These are phyloP conservation scores for Atethmia centrago DNA, from an alignment of 2,888 invertebrate species.

Conservation along the genomic window DNA sequence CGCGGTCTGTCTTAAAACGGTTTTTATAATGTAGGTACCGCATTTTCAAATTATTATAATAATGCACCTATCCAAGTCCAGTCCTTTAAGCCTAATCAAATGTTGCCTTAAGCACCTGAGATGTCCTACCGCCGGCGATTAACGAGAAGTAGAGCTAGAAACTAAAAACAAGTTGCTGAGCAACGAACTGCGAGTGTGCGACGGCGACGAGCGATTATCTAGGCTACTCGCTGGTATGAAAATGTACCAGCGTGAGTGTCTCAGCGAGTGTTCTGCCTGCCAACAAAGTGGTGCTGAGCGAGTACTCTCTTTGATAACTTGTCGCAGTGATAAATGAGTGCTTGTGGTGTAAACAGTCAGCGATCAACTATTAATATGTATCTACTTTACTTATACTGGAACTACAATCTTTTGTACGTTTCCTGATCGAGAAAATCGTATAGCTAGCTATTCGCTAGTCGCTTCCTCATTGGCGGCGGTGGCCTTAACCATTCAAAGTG, in stretches of 20 bases:
- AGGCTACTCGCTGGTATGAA: not conserved
- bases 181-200: not conserved
- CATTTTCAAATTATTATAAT: not conserved
- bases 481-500: not conserved
- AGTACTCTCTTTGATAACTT: not conserved
- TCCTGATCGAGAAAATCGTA: not conserved
- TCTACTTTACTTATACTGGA: not conserved
- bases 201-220: not conserved
- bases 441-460: not conserved
- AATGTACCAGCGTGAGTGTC: not conserved
- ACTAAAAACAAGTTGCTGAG: not conserved
- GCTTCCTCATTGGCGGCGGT: not conserved
- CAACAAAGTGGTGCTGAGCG: not conserved
- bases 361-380: not conserved
- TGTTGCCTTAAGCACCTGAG: not conserved
- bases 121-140: not conserved
- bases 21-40: not conserved
- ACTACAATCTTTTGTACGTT: not conserved
- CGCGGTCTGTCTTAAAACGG: no score
- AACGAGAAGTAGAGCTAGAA: not conserved
- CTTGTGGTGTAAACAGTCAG: no score
- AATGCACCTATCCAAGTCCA: not conserved
- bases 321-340: not conserved
- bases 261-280: not conserved
- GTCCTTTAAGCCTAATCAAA: not conserved